These are phyloP conservation scores for Trematomus loennbergii DNA, from an alignment of 2,113 vertebrate genomes.

Conservation along the genomic window DNA sequence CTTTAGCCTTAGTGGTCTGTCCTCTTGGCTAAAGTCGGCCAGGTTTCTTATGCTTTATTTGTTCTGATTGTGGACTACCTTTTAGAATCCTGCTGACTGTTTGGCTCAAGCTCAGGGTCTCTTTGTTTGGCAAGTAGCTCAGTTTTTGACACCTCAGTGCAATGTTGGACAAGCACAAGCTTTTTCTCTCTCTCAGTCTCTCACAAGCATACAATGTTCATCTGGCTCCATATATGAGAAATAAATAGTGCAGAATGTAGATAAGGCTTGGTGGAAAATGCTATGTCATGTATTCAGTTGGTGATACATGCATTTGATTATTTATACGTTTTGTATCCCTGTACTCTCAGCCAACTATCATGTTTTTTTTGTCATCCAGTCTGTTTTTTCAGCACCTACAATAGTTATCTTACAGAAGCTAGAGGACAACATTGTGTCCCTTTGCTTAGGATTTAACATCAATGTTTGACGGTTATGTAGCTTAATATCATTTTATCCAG, in stretches of 20 bases:
- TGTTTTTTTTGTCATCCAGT: too few species aligned
- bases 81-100: conserved; percentile 21
- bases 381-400: too few species aligned
- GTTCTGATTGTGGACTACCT: conserved; percentile 10
- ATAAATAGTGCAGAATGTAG: not conserved
- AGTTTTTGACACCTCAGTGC: conserved; percentile 64
- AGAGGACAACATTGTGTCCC: too few species aligned
- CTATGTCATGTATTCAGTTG: conserved; percentile 7
- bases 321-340: too few species aligned
- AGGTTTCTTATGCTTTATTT: conserved; percentile 11
- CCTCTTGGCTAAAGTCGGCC: not conserved
- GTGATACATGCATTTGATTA: too few species aligned
- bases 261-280: conserved; percentile 28
- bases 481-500: too few species aligned
- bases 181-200: not conserved
- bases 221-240: not conserved
- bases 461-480: too few species aligned
- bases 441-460: too few species aligned
- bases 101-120: conserved; percentile 35
- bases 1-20: not conserved
- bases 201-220: conserved; percentile 1
- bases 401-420: too few species aligned
- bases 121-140: conserved; percentile 62
- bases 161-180: conserved; percentile 60
- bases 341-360: too few species aligned